Base-by-base conservation (phyloP, 2,113 vertebrate species). In the Uropsilus gracilis region DNA sequence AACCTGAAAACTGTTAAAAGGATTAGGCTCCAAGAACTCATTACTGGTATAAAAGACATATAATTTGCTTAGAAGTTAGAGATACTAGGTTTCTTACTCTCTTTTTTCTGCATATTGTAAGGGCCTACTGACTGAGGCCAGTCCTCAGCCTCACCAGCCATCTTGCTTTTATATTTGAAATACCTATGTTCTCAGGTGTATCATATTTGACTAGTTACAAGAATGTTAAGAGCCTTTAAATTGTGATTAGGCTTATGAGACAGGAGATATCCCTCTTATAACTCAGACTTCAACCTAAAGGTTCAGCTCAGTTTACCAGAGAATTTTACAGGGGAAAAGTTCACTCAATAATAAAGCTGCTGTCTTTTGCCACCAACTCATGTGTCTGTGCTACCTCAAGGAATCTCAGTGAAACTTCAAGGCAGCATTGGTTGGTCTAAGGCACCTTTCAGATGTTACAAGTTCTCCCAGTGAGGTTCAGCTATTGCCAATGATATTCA, bases 361-460 rank as follows among this genome's bases (percentile, higher is more conserved):
- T n/a, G 48, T 37, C 46, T 48, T 61, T 55, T 37, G 24, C 9
- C 57, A 2, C 26, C 12, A 46, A 61, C 30, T n/a, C 6, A 5
- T 0, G 2, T 1, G 1, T 20, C 6, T 12, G 2, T 2, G 1
- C 8, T 26, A 28, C 14, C 59, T 14, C 13, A 5, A 4, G 30
- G 76, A 22, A 2, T 39, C 72, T 87, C 18, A 5, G 2, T 13
- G 44, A 55, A 26, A n/a, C n/a, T n/a, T n/a, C n/a, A n/a, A n/a
- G n/a, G n/a, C n/a, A n/a, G n/a, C n/a, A n/a, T n/a, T n/a, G n/a
- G 1, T 1, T 34, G 10, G 37, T 2, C 50, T 50, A 24, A 42
- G 22, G 39, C 24, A 57, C 37, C n/a, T 0, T 32, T 37, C 71
- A 57, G 44, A 53, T 14, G 12, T 57, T 4, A 18, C 18, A 2